Evolutionary conservation across 2,113 vertebrate species (phyloP), one percentile per base, ranked within the genome.

Genomic region (Hippocampus barbouri): DNA sequence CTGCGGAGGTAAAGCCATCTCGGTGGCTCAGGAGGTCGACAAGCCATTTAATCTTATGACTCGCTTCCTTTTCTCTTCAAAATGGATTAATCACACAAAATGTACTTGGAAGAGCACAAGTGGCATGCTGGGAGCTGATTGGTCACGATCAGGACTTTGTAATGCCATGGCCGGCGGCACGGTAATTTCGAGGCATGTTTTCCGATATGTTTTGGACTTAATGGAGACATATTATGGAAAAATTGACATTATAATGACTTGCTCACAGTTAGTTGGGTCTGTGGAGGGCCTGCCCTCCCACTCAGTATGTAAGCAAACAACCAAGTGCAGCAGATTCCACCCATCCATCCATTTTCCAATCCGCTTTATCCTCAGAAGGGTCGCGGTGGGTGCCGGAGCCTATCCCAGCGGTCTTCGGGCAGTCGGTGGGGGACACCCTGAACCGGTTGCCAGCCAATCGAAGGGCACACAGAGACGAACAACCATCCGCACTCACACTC

Each of bases 1-100:
- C 43, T 47, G 64, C 25, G 23, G 43, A 47, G 23, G 41, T 66
- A 47, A 66, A 47, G 10, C 64, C n/a, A 25, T 66, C 15, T 47
- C 3, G 43, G 12, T 47, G 64, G 41, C 64, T 66, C 64, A 27
- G 64, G 64, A 66, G 64, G 64, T 47, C 45, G 64, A 47, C 40
- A 66, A 66, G 64, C 64, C 43, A 66, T 66, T 66, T 66, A 25
- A 66, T 66, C 64, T 66, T 47, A 27, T 27, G 64, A 66, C 41
- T 66, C 41, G 3, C 2, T 27, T 66, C 43, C n/a, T 16, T 43
- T 66, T 66, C 23, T 27, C 23, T 43, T 66, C 43, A 18, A 9
- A 47, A 47, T 66, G 43, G 27, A 61, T 61, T 61, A 61, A 61
- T 61, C 43, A 47, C 41, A 16, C 23, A 8, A 27, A 47, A 66